phyloP scores from a whole-genome alignment of 2,888 invertebrate genomes.

The Eucera pruinosa region DNA sequence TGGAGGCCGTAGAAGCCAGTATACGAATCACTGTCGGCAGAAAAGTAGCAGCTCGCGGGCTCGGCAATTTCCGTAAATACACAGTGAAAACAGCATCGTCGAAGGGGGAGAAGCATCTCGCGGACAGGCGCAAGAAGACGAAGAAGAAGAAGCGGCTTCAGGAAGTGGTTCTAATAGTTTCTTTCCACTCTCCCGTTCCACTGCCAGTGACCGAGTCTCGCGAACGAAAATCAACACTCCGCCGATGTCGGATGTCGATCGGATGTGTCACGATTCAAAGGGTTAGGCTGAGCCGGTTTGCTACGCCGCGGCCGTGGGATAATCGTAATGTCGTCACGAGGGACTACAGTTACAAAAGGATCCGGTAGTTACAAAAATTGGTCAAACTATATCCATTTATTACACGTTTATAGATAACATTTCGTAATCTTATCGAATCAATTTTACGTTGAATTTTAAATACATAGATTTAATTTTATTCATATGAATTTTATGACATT shows the following conservation, averaged over 20 bases:
- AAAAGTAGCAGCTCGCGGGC: slow-evolving; percentile 77
- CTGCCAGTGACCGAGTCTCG: neutral
- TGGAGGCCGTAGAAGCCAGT: slow-evolving; percentile 71
- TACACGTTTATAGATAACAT: no score
- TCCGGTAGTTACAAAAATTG: no score
- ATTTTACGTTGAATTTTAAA: no score
- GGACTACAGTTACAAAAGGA: no score
- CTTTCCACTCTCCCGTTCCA: neutral
- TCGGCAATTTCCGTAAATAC: slow-evolving; percentile 83
- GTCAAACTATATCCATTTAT: no score
- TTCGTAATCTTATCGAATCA: no score
- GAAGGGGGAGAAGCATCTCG: slow-evolving; percentile 20
- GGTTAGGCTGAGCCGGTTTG: neutral
- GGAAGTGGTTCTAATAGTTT: slow-evolving; percentile 42
- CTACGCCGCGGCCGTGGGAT: slow-evolving; percentile 36
- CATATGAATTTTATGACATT: no score
- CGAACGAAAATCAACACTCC: slow-evolving; percentile 5
- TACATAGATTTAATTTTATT: no score
- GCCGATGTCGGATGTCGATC: neutral
- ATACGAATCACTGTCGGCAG: slow-evolving; percentile 81
- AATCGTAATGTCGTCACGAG: slow-evolving; percentile 29
- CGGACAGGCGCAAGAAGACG: slow-evolving; percentile 38
- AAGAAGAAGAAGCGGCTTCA: slow-evolving; percentile 31
- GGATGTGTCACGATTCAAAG: neutral
- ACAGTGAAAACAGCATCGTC: slow-evolving; percentile 77